Evolutionary conservation across 2,113 vertebrate species (phyloP).

Genomic region (Motacilla tschutschensis): DNA sequence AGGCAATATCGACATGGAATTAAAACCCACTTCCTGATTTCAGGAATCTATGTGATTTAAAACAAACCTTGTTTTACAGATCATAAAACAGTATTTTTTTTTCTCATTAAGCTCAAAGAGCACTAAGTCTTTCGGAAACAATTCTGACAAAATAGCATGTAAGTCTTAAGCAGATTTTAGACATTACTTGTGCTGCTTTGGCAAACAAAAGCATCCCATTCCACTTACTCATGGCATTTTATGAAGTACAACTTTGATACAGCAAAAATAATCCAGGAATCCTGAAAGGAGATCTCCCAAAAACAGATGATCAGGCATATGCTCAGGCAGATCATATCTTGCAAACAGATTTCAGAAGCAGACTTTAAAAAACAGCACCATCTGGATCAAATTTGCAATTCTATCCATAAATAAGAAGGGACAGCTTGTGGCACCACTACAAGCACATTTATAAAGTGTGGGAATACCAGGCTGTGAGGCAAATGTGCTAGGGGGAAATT

Average conservation of each 20-base stretch:
- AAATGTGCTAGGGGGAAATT: neutral
- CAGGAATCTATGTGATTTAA: neutral
- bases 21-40: neutral
- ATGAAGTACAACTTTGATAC: neutral
- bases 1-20: neutral
- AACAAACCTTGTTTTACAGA: neutral
- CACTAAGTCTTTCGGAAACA: neutral
- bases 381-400: constrained; percentile 80
- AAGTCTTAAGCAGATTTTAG: neutral
- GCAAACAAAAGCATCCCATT: neutral
- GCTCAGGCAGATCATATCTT: constrained; percentile 62
- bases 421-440: constrained; percentile 25
- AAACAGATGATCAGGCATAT: constrained; percentile 64
- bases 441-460: constrained; percentile 25
- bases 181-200: neutral
- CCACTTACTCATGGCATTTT: neutral
- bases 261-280: neutral
- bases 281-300: constrained; percentile 49
- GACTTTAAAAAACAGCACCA: constrained; percentile 72
- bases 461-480: neutral
- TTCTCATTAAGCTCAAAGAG: neutral
- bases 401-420: constrained; percentile 52
- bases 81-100: neutral
- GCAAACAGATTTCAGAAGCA: constrained; percentile 77
- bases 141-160: neutral